Evolutionary conservation across 1,140 invertebrate species (phyloP), one percentile per base, ranked within the genome.

Genomic region (Parasteatoda tepidariorum): DNA sequence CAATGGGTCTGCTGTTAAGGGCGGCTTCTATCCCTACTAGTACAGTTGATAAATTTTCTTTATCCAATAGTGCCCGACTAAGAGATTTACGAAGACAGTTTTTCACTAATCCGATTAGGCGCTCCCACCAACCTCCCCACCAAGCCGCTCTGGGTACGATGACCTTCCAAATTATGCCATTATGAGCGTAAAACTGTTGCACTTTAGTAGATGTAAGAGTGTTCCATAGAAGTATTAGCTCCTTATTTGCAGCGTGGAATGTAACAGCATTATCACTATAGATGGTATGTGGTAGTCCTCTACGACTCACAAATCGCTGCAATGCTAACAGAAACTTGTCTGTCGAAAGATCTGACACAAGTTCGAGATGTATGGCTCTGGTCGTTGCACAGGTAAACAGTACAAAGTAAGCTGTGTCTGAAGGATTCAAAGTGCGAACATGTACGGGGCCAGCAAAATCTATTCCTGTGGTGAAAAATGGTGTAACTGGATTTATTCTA

Each of bases 71-170:
- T 34, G 30, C 30, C 30, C 28, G 54, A 3, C 71, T 31, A 15
- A 61, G 30, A 31, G 26, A n/a, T 26, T 75, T 75, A 61, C 31
- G 71, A 18, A 75, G 57, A 38, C 22, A 75, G 59, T 61, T 13
- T 61, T 33, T 61, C 3, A 57, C 18, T 59, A 55, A 33, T 54
- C 24, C 48, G 11, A 55, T 55, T 55, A 73, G 11, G 4, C 22
- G 22, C 24, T 73, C 24, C 24, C 68, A 73, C 54, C 68, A 73
- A 18, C 48, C 66, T 68, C 57, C 57, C 57, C 57, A 59, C 57
- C 57, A 59, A 22, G 24, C 57, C 5, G 18, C 57, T 22, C 57
- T 6, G 6, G 57, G 24, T 5, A n/a, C n/a, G 24, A 59, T 59
- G 24, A 59, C 48, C 48, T n/a, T n/a, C n/a, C n/a, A n/a, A n/a